Base-by-base conservation (phyloP, 2,888 invertebrate genomes). In the Dryomyza anilis region DNA sequence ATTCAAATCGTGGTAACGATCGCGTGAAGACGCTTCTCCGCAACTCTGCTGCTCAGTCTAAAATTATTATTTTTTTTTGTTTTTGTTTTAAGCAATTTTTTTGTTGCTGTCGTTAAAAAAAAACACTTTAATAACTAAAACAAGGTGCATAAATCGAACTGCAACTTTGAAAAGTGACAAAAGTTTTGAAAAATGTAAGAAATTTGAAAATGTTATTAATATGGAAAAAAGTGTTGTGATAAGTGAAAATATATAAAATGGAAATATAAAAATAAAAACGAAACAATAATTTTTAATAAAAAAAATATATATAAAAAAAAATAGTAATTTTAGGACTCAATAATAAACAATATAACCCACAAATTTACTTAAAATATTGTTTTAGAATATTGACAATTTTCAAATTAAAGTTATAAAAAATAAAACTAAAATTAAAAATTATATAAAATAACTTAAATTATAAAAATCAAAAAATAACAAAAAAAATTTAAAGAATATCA, bases 1-100 rank as follows among this genome's bases (percentile, higher is more conserved):
- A 83, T 83, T 83, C 81, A 80, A 81, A 82, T 81, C 80, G 81
- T 81, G 81, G 79, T 83, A 81, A 78, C 83, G 83, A 78, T 79
- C 78, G 81, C 77, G 83, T 77, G 77, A 81, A 83, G 82, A 83
- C 82, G 82, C 73, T 75, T n/a, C n/a, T n/a, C 75, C 74, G 73
- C 71, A 74, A 72, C 74, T 72, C 72, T 69, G 74, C 71, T 76
- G 70, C 71, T 67, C 70, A 69, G 64, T 71, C n/a, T 25, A 27
- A n/a, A 29, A 21, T 57, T 50, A 19, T 14, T 16, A 25, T 23
- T n/a, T 8, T 6, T 1, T 43, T 39, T 2, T 59, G 1, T 46
- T 23, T 50, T 48, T 59, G 2, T 48, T 14, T 16, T 16, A 36
- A 36, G 45, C 36, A 43, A 43, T 29, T 30, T 50, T 50, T 33